These are phyloP conservation scores for Todus mexicanus DNA, from an alignment of 2,797 vertebrate species.

Conservation along the genomic window DNA sequence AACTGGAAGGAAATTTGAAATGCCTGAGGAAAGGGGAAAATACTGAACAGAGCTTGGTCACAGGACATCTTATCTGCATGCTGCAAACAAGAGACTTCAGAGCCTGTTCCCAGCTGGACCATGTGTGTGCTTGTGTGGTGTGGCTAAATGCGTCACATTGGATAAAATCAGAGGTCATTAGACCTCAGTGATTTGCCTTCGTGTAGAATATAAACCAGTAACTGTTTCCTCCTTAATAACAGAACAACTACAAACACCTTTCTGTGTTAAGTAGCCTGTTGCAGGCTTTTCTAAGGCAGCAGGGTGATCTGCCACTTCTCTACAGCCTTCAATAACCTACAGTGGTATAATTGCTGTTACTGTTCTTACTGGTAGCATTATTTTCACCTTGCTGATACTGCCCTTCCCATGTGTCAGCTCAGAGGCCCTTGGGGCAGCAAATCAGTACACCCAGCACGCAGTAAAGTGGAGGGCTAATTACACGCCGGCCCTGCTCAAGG, in stretches of 20 bases:
- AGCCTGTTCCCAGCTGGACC: neutral
- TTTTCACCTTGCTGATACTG: neutral
- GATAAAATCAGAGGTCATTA: neutral
- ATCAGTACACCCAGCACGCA: neutral
- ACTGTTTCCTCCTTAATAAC: neutral
- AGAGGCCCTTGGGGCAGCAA: neutral
- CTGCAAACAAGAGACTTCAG: neutral
- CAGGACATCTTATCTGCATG: neutral
- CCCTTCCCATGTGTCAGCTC: neutral
- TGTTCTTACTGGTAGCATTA: neutral
- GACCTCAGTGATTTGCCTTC: neutral
- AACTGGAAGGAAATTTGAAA: neutral
- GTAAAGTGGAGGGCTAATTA: neutral
- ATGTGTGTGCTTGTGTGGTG: neutral
- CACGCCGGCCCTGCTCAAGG: neutral
- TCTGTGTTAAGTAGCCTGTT: neutral
- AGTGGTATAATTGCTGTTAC: neutral
- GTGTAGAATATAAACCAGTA: neutral
- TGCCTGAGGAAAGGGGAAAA: neutral
- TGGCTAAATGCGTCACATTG: neutral
- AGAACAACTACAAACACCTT: neutral
- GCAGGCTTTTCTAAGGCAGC: neutral
- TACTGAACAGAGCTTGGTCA: neutral
- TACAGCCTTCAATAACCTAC: neutral
- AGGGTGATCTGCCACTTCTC: neutral